A percentile compares a stretch with the other conserved stretches of the same genome.
phyloP scores from a whole-genome alignment of 2,113 vertebrate species.

The Hipposideros armiger region DNA sequence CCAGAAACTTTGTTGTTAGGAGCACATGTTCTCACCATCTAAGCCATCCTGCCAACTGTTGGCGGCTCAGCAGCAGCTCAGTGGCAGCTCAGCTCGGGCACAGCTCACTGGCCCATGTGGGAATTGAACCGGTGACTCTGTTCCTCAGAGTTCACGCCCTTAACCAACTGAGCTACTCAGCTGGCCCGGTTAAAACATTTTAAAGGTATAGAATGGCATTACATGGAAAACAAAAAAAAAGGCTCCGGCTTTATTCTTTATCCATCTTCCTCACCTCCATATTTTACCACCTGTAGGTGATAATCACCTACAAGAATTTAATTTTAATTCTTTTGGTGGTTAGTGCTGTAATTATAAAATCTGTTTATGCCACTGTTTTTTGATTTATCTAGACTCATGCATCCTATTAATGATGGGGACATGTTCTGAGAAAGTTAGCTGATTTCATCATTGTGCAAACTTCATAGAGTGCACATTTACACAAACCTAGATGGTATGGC shows the following conservation, averaged over 20 bases:
- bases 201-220: constrained; percentile 17
- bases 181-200: not conserved
- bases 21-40: too few relatives aligned
- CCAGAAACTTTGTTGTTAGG: too few relatives aligned
- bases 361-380: not conserved
- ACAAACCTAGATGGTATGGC: not conserved
- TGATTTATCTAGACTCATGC: not conserved
- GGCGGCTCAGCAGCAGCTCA: too few relatives aligned
- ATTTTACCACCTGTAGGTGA: not conserved
- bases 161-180: too few relatives aligned
- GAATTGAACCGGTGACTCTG: too few relatives aligned
- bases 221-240: not conserved
- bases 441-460: not conserved
- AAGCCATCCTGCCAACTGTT: too few relatives aligned
- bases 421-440: not conserved
- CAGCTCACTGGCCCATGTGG: too few relatives aligned
- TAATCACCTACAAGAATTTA: not conserved
- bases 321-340: not conserved
- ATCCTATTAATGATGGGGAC: not conserved
- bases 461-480: not conserved
- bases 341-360: not conserved
- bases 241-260: not conserved
- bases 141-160: too few relatives aligned
- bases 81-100: too few relatives aligned
- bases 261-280: not conserved